Percentiles rank a stretch among this genome's conserved stretches.
Conservation (phyloP, 2,797 vertebrate genomes). For the Trematomus bernacchii region DNA sequence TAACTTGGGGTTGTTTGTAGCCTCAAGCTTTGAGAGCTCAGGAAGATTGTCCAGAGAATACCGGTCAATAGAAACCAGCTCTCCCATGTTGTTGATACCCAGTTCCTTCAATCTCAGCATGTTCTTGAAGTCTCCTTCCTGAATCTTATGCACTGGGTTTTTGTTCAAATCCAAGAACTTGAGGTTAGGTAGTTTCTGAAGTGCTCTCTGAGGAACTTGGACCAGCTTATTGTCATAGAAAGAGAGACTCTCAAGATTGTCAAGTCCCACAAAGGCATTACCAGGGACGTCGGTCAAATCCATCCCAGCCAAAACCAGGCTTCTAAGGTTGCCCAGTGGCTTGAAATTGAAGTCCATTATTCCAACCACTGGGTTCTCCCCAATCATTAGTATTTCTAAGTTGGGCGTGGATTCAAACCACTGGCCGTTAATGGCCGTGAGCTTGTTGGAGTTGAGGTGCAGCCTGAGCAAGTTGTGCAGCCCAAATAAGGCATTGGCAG, state of each 20-base stretch:
- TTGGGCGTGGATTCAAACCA: conserved; percentile 98
- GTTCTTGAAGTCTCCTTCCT: conserved; percentile 96
- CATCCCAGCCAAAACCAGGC: conserved; percentile 97
- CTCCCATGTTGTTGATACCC: conserved; percentile 97
- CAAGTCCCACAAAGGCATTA: conserved; percentile 94
- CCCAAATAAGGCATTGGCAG: conserved; percentile 93
- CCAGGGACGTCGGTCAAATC: conserved; percentile 94
- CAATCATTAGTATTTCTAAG: conserved; percentile 98
- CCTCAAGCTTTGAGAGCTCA: conserved; percentile 96
- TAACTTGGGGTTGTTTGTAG: conserved; percentile 97
- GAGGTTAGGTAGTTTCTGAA: conserved; percentile 95
- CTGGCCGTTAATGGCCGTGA: conserved; percentile 92
- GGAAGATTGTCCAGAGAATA: conserved; percentile 96
- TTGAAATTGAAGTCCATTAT: conserved; percentile 97
- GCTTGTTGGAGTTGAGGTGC: conserved; percentile 96
- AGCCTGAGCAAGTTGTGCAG: conserved; percentile 93
- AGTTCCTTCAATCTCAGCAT: conserved; percentile 96
- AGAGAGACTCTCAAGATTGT: conserved; percentile 95
- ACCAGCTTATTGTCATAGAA: conserved; percentile 97
- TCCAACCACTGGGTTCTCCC: conserved; percentile 96
- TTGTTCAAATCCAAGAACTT: conserved; percentile 99
- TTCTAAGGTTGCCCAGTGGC: conserved; percentile 92
- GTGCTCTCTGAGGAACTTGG: conserved; percentile 91
- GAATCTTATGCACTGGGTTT: conserved; percentile 95
- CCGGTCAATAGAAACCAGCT: conserved; percentile 93